Percentiles rank a stretch among this genome's conserved stretches.
These are phyloP conservation scores for Myotis brandtii DNA, from an alignment of 2,113 vertebrate species.

Conservation along the genomic window DNA sequence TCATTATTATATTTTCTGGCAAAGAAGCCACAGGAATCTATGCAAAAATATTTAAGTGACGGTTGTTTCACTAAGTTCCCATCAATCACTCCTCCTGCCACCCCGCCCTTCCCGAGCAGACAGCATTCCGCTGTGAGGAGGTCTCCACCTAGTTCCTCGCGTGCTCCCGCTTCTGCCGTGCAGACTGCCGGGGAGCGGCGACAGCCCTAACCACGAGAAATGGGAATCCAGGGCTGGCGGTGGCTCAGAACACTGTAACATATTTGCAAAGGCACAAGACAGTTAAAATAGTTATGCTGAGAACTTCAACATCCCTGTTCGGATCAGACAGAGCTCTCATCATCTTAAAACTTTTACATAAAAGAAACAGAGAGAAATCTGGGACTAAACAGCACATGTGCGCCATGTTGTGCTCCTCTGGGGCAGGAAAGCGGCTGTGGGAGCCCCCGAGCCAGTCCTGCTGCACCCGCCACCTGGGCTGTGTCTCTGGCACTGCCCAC, in stretches of 20 bases:
- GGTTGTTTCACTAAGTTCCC: slow-evolving; percentile 4
- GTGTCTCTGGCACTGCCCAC: background rate
- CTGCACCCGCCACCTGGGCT: no score
- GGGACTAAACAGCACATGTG: background rate
- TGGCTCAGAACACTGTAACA: slow-evolving; percentile 51
- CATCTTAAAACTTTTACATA: background rate
- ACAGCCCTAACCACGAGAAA: slow-evolving; percentile 57
- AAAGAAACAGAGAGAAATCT: background rate
- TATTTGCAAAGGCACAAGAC: slow-evolving; percentile 48
- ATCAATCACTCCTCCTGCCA: slow-evolving; percentile 39
- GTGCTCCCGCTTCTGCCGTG: background rate
- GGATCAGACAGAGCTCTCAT: slow-evolving; percentile 8
- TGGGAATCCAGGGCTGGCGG: slow-evolving; percentile 56
- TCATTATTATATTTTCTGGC: background rate
- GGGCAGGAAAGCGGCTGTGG: background rate
- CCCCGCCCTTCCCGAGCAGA: slow-evolving; percentile 23
- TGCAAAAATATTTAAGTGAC: slow-evolving; percentile 49
- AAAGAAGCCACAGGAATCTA: slow-evolving; percentile 24
- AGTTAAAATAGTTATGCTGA: background rate
- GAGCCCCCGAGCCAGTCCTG: background rate
- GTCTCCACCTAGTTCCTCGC: background rate
- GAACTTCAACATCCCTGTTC: background rate
- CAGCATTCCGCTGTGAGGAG: background rate
- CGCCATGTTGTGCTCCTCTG: fast-evolving
- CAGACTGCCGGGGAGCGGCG: slow-evolving; percentile 9